These are phyloP conservation scores for Gopherus flavomarginatus DNA, from an alignment of 2,113 vertebrate genomes.

Conservation along the genomic window DNA sequence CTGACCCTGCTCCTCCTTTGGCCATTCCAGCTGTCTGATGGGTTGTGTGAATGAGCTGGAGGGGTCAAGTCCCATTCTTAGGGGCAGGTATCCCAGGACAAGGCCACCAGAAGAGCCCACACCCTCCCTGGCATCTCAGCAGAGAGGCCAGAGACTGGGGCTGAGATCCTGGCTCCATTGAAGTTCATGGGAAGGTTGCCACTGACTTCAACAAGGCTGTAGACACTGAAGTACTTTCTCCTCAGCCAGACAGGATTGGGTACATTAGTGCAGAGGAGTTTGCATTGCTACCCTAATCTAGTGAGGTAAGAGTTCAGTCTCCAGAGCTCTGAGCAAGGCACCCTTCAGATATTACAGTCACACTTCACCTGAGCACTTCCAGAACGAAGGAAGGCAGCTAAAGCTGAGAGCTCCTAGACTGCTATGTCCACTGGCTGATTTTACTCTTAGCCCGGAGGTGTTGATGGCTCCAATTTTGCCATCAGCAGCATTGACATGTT, in stretches of 20 bases:
- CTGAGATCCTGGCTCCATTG: background rate
- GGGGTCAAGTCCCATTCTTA: background rate
- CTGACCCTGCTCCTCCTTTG: too few species aligned
- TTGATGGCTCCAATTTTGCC: background rate
- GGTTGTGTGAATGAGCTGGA: too few species aligned
- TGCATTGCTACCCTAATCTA: background rate
- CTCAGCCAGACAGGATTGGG: too few species aligned
- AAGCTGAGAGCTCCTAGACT: background rate
- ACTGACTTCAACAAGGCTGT: too few species aligned
- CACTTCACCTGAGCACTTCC: background rate
- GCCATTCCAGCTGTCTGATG: too few species aligned
- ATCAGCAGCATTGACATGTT: background rate
- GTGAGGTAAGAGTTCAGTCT: background rate
- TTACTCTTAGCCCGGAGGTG: background rate
- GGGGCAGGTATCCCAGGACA: too few species aligned
- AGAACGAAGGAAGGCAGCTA: background rate
- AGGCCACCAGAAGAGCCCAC: background rate
- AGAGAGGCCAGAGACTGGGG: background rate
- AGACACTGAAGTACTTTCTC: too few species aligned
- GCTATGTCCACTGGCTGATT: background rate
- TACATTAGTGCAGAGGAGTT: too few species aligned
- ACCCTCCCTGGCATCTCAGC: background rate
- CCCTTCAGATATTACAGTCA: background rate
- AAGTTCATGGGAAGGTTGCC: too few species aligned
- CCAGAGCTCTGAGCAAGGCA: background rate